Base-by-base conservation (phyloP, 2,797 vertebrate species). In the Nannoperca obscura region DNA sequence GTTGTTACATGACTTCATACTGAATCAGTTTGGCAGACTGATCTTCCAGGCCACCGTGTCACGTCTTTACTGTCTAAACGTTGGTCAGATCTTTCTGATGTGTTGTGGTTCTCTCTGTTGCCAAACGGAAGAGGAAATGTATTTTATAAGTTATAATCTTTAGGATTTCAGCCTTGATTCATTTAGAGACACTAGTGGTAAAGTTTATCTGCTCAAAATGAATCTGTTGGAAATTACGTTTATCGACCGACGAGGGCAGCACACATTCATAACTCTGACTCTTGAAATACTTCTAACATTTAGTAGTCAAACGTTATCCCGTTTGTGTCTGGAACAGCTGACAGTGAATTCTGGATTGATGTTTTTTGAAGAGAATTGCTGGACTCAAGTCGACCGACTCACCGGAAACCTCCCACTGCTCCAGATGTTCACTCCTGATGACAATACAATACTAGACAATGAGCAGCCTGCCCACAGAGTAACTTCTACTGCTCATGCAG, bases 381-480 rank as follows among this genome's bases (percentile, higher is more conserved):
- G 36, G 27, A 53, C 22, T 22, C 1, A 22, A 2, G 20, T 22
- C 0, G 4, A 50, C n/a, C 17, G 22, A 38, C 32, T 32, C 30
- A 47, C 27, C 30, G 61, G 40, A 57, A 74, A 54, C 59, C 65
- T 54, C 49, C 65, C 49, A 69, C 57, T 38, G n/a, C n/a, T 69
- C 65, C 74, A 76, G 65, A 69, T 76, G 57, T 76, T 62, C 17
- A 38, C 40, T n/a, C 1, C n/a, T 69, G 30, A 47, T 69, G 65
- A 47, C 30, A 55, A 30, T 27, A 38, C 13, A 54, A 72, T 32
- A 34, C 47, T 13, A 4, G 34, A 57, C 36, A 61, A 22, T 5
- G 38, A 73, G 42, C 30, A 27, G n/a, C 22, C 7, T 8, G 12
- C 40, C 17, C 50, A 49, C n/a, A 46, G 12, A 54, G 38, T 19